phyloP scores from a whole-genome alignment of 2,888 invertebrate species.

The Agrilus biguttatus region DNA sequence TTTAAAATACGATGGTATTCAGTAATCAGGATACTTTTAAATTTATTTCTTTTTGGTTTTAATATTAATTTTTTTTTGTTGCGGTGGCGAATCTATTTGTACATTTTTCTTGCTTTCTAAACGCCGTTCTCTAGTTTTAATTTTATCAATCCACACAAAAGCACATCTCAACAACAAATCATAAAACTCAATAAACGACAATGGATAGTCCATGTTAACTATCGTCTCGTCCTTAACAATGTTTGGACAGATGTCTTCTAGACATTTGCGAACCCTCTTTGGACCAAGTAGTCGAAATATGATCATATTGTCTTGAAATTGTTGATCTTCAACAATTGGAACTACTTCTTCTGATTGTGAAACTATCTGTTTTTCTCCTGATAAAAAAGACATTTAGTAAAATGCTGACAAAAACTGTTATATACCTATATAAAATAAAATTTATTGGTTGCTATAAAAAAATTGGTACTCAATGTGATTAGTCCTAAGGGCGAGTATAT shows the following conservation, averaged over 20 bases:
- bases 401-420: too few relatives aligned
- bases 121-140: slow-evolving; percentile 1
- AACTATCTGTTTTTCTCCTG: too few relatives aligned
- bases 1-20: neutral
- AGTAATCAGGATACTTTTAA: neutral
- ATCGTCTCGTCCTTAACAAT: slow-evolving; percentile 27
- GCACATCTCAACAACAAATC: slow-evolving; percentile 37
- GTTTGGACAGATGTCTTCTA: slow-evolving; percentile 34
- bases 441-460: too few relatives aligned
- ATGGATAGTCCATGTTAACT: slow-evolving; percentile 35
- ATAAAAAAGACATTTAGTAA: too few relatives aligned
- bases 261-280: slow-evolving; percentile 19
- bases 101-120: neutral
- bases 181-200: slow-evolving; percentile 47
- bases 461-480: too few relatives aligned
- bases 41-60: slow-evolving; percentile 1
- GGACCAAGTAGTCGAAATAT: slow-evolving; percentile 15
- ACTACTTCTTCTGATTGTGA: neutral
- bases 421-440: too few relatives aligned
- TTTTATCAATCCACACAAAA: slow-evolving; percentile 4
- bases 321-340: neutral
- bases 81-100: neutral
- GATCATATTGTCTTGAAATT: neutral
- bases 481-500: too few relatives aligned
- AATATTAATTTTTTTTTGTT: neutral